Base-by-base conservation (phyloP, 2,888 invertebrate species). In the Diloba caeruleocephala region DNA sequence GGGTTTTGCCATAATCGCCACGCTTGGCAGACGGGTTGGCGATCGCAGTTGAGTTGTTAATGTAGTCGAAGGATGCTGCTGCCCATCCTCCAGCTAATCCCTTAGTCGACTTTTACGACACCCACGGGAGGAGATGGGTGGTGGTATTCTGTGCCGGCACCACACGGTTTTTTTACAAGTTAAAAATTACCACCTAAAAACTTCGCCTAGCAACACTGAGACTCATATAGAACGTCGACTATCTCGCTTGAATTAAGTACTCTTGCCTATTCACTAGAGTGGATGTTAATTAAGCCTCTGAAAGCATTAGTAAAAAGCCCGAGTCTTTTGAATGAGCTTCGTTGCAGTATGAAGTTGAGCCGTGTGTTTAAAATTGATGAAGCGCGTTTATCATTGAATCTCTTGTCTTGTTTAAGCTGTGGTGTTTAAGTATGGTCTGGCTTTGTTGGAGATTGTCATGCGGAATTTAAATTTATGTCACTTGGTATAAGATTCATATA, bases 301-400 rank as follows among this genome's bases (percentile, higher is more conserved):
- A 84, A 87, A 88, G 88, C 87, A 88, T 90, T 87, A 88, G 85
- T 87, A 87, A 90, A 91, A 91, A 90, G 87, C 83, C 76, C 63
- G 62, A 76, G 79, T 77, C 77, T 82, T 85, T 85, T 86, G 84
- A 88, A 84, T 81, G 79, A 74, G 73, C 79, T 75, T 51, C 69
- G 69, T 70, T 79, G 76, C 78, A 79, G 74, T 78, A 81, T 75
- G 74, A 77, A 77, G 75, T 70, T 60, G 66, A 68, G 68, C 69
- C 74, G 76, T 76, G 69, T 79, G 74, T 80, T 84, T 80, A 79
- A 81, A 83, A 82, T 81, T 83, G 79, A 87, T 87, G 81, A 79
- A 84, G 77, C 61, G 15, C 63, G 61, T 74, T 74, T 58, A 60
- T 72, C 74, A 68, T 71, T 68, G 57, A 62, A 71, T 65, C 53